Evolutionary conservation across 2,888 invertebrate genomes (phyloP).

Genomic region (Lycocerus yunnanus): DNA sequence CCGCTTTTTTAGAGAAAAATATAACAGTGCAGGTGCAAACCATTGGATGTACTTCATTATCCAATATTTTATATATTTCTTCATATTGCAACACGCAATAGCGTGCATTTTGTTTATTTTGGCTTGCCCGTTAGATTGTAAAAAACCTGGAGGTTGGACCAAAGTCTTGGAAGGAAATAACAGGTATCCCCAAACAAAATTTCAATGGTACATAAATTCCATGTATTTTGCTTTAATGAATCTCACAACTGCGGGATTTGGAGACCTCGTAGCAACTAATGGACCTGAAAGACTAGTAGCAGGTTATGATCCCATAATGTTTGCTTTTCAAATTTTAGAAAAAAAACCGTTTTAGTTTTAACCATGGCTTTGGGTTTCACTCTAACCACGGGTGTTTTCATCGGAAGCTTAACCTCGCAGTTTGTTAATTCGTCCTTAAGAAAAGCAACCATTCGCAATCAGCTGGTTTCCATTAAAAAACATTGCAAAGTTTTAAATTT

Average conservation of each 20-base stretch:
- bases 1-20: conserved; percentile 56
- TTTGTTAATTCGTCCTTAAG: conserved; percentile 59
- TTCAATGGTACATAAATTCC: conserved; percentile 59
- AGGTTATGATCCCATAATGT: conserved; percentile 14
- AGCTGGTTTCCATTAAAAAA: conserved; percentile 56
- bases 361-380: conserved; percentile 57
- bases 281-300: conserved; percentile 24
- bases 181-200: conserved; percentile 14
- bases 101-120: conserved; percentile 59
- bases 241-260: conserved; percentile 47
- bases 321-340: background rate
- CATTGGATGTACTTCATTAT: conserved; percentile 59
- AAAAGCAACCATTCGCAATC: conserved; percentile 56
- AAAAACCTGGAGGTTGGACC: conserved; percentile 51
- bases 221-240: conserved; percentile 59
- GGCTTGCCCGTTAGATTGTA: conserved; percentile 51
- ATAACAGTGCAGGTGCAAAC: conserved; percentile 58
- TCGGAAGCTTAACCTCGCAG: conserved; percentile 59
- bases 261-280: conserved; percentile 29
- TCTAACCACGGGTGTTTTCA: conserved; percentile 59
- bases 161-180: background rate
- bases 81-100: conserved; percentile 57
- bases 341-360: conserved; percentile 44
- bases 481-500: conserved; percentile 57
- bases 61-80: conserved; percentile 58